Conservation (phyloP, 2,797 vertebrate genomes). For the Anas georgica region DNA sequence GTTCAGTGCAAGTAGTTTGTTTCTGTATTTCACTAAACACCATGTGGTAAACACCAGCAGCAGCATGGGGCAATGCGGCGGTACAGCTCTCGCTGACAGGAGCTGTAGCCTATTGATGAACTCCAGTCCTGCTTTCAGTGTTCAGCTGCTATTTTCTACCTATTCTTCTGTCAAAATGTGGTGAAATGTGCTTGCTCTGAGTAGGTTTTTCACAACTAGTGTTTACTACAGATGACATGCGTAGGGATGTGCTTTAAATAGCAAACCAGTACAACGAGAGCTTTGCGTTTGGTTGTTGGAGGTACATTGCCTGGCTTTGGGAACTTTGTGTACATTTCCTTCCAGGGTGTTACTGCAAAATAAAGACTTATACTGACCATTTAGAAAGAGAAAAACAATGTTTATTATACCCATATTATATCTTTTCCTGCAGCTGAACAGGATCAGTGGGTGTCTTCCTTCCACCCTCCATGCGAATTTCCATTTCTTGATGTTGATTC, state of each 20-base stretch:
- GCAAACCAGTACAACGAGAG: background rate
- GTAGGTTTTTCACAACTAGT: background rate
- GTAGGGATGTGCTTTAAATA: background rate
- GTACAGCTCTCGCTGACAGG: background rate
- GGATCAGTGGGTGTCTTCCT: background rate
- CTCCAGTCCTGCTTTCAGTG: slow-evolving; percentile 30
- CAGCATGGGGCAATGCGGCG: slow-evolving; percentile 13
- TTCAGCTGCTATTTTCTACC: slow-evolving; percentile 46
- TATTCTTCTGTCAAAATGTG: slow-evolving; percentile 28
- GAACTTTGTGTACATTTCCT: background rate
- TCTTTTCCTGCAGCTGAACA: background rate
- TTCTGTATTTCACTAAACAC: background rate
- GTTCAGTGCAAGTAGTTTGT: background rate
- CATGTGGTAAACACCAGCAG: background rate
- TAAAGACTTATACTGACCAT: background rate
- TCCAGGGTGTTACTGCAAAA: background rate
- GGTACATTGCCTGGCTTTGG: background rate
- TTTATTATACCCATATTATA: background rate
- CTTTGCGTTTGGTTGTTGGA: background rate
- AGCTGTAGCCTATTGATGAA: background rate
- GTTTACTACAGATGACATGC: background rate
- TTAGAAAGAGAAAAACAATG: background rate
- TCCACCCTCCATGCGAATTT: background rate
- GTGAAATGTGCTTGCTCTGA: slow-evolving; percentile 16
- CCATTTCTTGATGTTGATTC: background rate